Evolutionary conservation across 1,140 invertebrate species (phyloP), one percentile per base, ranked within the genome.

Genomic region (Drosophila gunungcola): DNA sequence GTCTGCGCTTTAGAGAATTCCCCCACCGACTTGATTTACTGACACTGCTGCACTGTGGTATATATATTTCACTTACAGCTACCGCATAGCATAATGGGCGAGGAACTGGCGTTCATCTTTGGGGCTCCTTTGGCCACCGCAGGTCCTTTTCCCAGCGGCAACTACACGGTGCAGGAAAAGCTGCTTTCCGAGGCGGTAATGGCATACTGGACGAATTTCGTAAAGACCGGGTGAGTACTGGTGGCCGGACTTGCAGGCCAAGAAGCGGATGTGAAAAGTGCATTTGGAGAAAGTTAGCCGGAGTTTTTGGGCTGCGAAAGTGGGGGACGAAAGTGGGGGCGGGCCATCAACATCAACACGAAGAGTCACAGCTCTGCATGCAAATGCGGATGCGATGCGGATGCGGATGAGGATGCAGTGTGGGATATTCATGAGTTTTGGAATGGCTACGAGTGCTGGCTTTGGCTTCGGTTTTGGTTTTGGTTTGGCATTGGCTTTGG

Each of bases 41-140:
- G 60, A 12, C 36, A 25, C 25, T 43, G 51, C 43, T 62, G 13
- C 45, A 54, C 53, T 51, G 57, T 42, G 9, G 21, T 48, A 43
- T 43, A 16, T 54, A 41, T 63, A 41, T 51, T 83, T 61, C 45
- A 70, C 72, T 88, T 80, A 39, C 78, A 92, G 91, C 54, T 92
- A 55, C 90, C 92, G 34, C 94, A 95, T 88, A 95, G 94, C 68
- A 95, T 98, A 6, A 95, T 96, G 76, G 98, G 98, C 0, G 97
- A 99, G 91, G 98, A 99, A 88, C 86, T 99, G 81, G 95, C 97
- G 0, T 99, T 98, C 85, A 94, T 98, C 32, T 96, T 99, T 65
- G 98, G 98, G 3, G 96, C 97, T 9, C 98, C 98, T 7, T 92
- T 99, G 43, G 95, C 96, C 43, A 95, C 94, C 5, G 94, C 95